Base-by-base conservation (phyloP, 2,113 vertebrate genomes). In the Corythornis vintsioides region DNA sequence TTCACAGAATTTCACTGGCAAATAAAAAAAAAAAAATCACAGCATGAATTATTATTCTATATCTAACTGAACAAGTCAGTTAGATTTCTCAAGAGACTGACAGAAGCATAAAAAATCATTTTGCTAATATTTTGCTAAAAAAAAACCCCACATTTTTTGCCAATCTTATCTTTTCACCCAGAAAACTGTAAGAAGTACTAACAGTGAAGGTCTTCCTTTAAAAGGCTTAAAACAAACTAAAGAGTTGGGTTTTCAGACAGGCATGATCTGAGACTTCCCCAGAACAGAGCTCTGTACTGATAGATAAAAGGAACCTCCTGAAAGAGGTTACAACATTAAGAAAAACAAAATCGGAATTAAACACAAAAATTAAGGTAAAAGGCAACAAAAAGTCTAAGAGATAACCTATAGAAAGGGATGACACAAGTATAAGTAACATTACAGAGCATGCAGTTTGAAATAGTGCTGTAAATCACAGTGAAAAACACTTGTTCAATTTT, bases 291-390 rank as follows among this genome's bases (percentile, higher is more conserved):
- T 81, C 26, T 40, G 15, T 28, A 60, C 53, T 61, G 45, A 10
- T 50, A 86, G 56, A 59, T 26, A 45, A 8, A 74, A 21, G 29
- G 19, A 79, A 80, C 47, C 7, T 55, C 55, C 45, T 7, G 0
- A 43, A 76, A 73, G 24, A 15, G 10, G 33, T 61, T 79, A 20
- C 8, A 85, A 10, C 16, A 61, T 52, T 71, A 69, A 75, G 57
- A 64, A 64, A 89, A 85, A 22, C 18, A 76, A 69, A 94, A 65
- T 8, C 53, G 75, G n/a, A 82, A 85, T 64, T 38, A 25, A 76
- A 83, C 83, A 28, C 6, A 19, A 63, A 63, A 63, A 52, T 69
- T 70, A 50, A 81, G 22, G 31, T 13, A 75, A 73, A 84, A 69
- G 15, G 47, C 28, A 74, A 33, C 26, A 77, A 8, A 82, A 82